These are phyloP conservation scores for Dorcus parallelipipedus DNA, from an alignment of 2,888 invertebrate species.

Conservation along the genomic window DNA sequence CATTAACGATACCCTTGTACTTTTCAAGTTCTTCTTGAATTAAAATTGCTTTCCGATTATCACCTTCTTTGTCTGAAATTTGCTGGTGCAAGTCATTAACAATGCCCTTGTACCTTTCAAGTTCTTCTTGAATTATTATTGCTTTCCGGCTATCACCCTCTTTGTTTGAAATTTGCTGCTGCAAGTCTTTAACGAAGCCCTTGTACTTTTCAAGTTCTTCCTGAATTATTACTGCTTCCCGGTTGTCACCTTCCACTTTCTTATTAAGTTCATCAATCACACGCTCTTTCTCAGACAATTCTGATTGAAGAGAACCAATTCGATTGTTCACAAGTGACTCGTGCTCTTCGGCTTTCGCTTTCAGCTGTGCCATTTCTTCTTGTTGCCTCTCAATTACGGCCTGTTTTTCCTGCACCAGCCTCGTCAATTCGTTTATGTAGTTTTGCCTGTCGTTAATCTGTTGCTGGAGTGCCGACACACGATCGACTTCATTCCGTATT, in stretches of 20 bases:
- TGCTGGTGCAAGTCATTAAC: neutral
- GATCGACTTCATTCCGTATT: slow-evolving; percentile 44
- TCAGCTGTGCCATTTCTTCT: slow-evolving; percentile 9
- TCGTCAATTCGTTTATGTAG: slow-evolving; percentile 37
- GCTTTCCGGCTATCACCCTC: neutral
- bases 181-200: neutral
- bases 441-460: slow-evolving; percentile 40
- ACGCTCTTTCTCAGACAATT: too few relatives aligned
- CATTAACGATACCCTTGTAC: neutral
- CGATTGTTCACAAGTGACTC: neutral
- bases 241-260: neutral
- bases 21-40: neutral
- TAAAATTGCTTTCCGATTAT: too few relatives aligned
- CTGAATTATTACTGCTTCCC: too few relatives aligned
- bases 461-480: slow-evolving; percentile 41
- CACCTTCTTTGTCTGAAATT: slow-evolving; percentile 1
- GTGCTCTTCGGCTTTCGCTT: slow-evolving; percentile 1
- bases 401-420: slow-evolving; percentile 34
- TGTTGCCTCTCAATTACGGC: slow-evolving; percentile 26
- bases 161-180: slow-evolving; percentile 1
- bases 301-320: neutral
- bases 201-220: slow-evolving; percentile 2
- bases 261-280: neutral
- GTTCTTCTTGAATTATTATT: neutral
- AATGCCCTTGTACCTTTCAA: neutral